Base-by-base conservation (phyloP, 2,888 invertebrate species). In the Shargacucullia verbasci region DNA sequence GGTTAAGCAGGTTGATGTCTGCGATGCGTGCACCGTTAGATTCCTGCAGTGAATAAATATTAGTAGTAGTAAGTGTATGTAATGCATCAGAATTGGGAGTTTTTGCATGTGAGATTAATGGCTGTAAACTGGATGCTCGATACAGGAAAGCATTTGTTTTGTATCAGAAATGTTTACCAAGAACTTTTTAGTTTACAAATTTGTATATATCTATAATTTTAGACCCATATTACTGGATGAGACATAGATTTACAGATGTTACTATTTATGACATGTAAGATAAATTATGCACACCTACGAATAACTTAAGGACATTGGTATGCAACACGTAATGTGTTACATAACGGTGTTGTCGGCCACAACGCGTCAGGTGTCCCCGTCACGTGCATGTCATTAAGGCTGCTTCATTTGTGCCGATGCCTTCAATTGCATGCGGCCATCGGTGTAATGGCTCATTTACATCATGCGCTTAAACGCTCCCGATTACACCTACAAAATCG, bases 341-440 rank as follows among this genome's bases (percentile, higher is more conserved):
- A 40, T 70, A 74, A 70, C 56, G 48, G 38, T 48, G 47, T 39
- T 48, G 59, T 70, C 53, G 54, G 39, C 40, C 45, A 34, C 47
- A 49, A 50, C 58, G 50, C 59, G 54, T 43, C 63, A 61, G 76
- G 63, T 59, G 58, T 41, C 40, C 37, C n/a, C 12, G 48, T 41
- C 65, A 73, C 74, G 70, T 74, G 65, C 60, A 58, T 49, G 54
- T 73, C 70, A 76, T 76, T 76, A 70, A 44, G 56, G 54, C 46
- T 25, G 49, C 64, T 59, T 73, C 77, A 65, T 67, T 76, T 76
- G 57, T 65, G 76, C 44, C 64, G 48, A 64, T 65, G 60, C 70
- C 62, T 73, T 65, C 77, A 75, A 63, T 76, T 67, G 55, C 77
- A 73, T 59, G 49, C 57, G 59, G 70, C 59, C 57, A 59, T 48